Base-by-base conservation (phyloP, 2,888 invertebrate species). In the Tanypteryx hageni region DNA sequence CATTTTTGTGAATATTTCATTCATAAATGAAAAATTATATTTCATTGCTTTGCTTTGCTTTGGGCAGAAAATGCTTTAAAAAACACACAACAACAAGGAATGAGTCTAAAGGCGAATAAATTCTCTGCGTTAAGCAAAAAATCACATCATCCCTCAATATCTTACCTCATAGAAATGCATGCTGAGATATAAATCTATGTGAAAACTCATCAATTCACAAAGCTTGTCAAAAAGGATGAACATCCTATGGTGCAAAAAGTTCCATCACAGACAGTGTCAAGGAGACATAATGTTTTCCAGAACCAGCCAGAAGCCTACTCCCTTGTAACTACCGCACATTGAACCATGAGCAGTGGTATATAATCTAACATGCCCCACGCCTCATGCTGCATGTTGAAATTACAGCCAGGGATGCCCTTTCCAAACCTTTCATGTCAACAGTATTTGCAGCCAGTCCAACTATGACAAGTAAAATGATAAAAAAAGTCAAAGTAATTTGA, bases 191-290 rank as follows among this genome's bases (percentile, higher is more conserved):
- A 44, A 68, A 31, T 68, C 89, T 89, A 89, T 44, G 64, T n/a
- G 13, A 89, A 64, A 89, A 89, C 89, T 64, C 89, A 89, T 89
- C 64, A 64, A 89, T 64, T 64, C 89, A 68, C 64, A 89, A 89
- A 68, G 61, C 61, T 89, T 89, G 83, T 89, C 89, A 89, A 89
- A 89, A 89, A 68, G 89, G 89, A 89, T 89, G 89, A 89, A 89
- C 89, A 89, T 89, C 89, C 89, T 89, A 89, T 89, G 89, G 89
- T 89, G 89, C 89, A 89, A 89, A 89, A 89, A 89, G 89, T 89
- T 89, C 89, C 89, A 89, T 89, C 89, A 89, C 89, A 89, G 89
- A 89, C 89, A 89, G 64, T 89, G 89, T 89, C 89, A 89, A 89
- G 89, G 61, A 89, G 89, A 89, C 89, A 86, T 86, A 89, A 89